Evolutionary conservation across 1,140 invertebrate genomes (phyloP).

Genomic region (Tetramorium simillimum): DNA sequence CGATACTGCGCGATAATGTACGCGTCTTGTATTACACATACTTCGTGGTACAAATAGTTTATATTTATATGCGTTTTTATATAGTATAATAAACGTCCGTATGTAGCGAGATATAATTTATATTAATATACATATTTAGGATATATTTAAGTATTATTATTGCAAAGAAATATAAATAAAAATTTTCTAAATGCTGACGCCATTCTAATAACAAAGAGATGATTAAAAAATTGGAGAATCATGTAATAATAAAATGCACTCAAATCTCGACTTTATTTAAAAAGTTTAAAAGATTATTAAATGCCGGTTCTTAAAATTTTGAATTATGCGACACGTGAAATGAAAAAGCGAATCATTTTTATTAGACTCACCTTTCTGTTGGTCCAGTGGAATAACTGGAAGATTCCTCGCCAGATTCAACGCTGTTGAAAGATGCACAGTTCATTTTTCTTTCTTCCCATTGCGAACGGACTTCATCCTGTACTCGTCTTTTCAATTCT

Average conservation of each 20-base stretch:
- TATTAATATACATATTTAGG: background rate
- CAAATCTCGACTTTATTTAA: background rate
- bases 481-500: constrained; percentile 93
- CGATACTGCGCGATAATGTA: constrained; percentile 32
- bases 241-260: background rate
- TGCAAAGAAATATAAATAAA: background rate
- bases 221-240: background rate
- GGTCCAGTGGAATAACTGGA: constrained; percentile 88
- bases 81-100: background rate
- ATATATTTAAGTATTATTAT: constrained; percentile 2
- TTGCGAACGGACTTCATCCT: constrained; percentile 94
- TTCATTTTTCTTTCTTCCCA: constrained; percentile 92
- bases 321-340: background rate
- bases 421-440: constrained; percentile 89
- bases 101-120: background rate
- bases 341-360: background rate
- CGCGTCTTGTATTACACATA: background rate
- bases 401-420: constrained; percentile 89
- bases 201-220: background rate
- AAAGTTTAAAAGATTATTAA: background rate
- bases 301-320: background rate
- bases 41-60: background rate
- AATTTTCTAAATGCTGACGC: background rate
- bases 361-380: constrained; percentile 87
- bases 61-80: background rate